These are phyloP conservation scores for Sebastes kiyomatsui DNA, from an alignment of 2,797 vertebrate genomes.

Conservation along the genomic window DNA sequence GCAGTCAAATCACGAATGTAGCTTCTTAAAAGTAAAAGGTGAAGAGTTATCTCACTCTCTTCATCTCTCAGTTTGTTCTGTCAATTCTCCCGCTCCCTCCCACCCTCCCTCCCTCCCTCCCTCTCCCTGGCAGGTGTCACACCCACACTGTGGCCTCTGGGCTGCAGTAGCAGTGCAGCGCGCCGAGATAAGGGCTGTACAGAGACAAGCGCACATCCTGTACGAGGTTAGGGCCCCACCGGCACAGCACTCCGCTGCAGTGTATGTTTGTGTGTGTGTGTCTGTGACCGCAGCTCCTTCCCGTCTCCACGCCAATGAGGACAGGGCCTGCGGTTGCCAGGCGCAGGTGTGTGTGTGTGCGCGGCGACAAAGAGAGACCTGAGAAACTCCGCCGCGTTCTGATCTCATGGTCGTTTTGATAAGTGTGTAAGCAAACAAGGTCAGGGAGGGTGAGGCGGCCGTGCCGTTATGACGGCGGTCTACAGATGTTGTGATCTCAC, in stretches of 20 bases:
- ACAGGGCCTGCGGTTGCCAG: conserved; percentile 70
- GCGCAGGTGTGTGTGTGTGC: conserved; percentile 67
- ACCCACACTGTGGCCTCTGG: conserved; percentile 79
- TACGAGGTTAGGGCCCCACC: conserved; percentile 79
- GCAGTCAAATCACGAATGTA: conserved; percentile 11
- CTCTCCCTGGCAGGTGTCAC: conserved; percentile 79
- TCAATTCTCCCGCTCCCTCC: conserved; percentile 11
- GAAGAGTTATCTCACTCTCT: conserved; percentile 46
- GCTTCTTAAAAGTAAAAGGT: conserved; percentile 33
- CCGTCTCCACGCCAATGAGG: conserved; percentile 76
- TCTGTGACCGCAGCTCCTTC: conserved; percentile 69
- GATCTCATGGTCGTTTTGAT: conserved; percentile 84
- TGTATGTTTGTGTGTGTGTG: conserved; percentile 31
- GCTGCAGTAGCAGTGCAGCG: conserved; percentile 71
- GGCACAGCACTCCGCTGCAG: conserved; percentile 45
- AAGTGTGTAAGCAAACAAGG: conserved; percentile 63
- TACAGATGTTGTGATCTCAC: conserved; percentile 61
- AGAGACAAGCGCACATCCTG: conserved; percentile 80
- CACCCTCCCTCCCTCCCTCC: conserved; percentile 8
- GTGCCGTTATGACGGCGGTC: conserved; percentile 70
- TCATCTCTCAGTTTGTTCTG: conserved; percentile 54
- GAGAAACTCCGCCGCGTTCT: conserved; percentile 76
- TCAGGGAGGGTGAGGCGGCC: conserved; percentile 55
- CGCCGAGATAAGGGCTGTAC: conserved; percentile 78
- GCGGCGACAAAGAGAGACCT: conserved; percentile 67